A percentile compares a stretch with the other conserved stretches of the same genome.
These are phyloP conservation scores for Hybognathus amarus DNA, from an alignment of 2,797 vertebrate species.

Conservation along the genomic window DNA sequence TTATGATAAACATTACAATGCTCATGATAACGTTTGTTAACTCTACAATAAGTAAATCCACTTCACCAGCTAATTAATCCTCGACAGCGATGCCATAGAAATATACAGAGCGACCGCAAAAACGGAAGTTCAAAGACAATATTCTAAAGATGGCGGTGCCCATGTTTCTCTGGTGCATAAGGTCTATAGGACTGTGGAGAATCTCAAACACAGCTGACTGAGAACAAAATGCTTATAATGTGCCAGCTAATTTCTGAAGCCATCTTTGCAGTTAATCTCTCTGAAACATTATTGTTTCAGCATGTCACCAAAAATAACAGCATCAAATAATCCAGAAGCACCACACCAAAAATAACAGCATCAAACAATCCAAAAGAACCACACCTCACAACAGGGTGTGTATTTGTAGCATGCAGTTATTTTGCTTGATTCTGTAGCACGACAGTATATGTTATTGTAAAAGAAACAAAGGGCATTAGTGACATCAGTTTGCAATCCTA, in stretches of 20 bases:
- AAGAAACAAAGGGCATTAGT: slow-evolving; percentile 17
- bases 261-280: slow-evolving; percentile 10
- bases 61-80: too few relatives aligned
- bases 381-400: not conserved
- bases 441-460: slow-evolving; percentile 13
- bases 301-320: slow-evolving; percentile 2
- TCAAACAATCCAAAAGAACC: not conserved
- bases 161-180: too few relatives aligned
- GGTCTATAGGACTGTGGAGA: not conserved
- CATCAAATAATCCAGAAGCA: slow-evolving; percentile 7
- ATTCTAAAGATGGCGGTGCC: too few relatives aligned
- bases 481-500: slow-evolving; percentile 13
- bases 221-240: not conserved
- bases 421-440: not conserved
- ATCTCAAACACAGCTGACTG: not conserved
- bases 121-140: too few relatives aligned
- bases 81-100: too few relatives aligned
- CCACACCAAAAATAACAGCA: slow-evolving; percentile 15
- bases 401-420: not conserved
- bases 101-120: too few relatives aligned
- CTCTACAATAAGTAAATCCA: too few relatives aligned
- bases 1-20: too few relatives aligned
- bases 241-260: not conserved
- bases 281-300: slow-evolving; percentile 13
- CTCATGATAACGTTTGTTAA: too few relatives aligned